These are phyloP conservation scores for Serranus cabrilla DNA, from an alignment of 2,797 vertebrate species.

Conservation along the genomic window DNA sequence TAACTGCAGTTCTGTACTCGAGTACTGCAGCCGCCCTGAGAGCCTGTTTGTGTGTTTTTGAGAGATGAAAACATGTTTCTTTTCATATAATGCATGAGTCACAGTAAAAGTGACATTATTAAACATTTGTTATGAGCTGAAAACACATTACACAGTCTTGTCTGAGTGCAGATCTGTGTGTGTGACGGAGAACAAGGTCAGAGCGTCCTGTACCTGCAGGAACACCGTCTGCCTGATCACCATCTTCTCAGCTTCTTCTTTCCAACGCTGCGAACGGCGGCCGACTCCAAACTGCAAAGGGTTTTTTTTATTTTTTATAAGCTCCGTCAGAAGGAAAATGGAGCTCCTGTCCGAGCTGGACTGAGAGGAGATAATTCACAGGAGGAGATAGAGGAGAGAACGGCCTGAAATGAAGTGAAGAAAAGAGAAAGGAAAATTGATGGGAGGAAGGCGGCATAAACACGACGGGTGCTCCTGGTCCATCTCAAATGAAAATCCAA, in stretches of 20 bases:
- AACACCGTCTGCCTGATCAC: conserved; percentile 27
- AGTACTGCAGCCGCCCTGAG: no score
- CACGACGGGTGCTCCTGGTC: conserved; percentile 67
- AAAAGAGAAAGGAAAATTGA: conserved; percentile 69
- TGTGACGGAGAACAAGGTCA: conserved; percentile 13
- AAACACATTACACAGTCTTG: no score
- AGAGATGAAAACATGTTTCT: no score
- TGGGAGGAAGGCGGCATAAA: conserved; percentile 74
- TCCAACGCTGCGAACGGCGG: not conserved
- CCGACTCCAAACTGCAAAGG: conserved; percentile 31
- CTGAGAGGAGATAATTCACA: conserved; percentile 73
- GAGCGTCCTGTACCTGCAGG: conserved; percentile 32
- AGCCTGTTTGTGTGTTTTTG: no score
- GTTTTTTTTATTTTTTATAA: conserved; percentile 2
- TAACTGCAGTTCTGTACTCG: no score
- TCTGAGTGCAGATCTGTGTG: not conserved
- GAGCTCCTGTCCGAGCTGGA: conserved; percentile 66
- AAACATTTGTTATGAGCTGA: not conserved
- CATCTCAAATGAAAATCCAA: conserved; percentile 85
- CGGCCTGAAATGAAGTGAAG: conserved; percentile 53
- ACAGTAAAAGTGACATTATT: not conserved
- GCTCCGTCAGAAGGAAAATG: conserved; percentile 68
- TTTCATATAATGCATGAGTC: no score
- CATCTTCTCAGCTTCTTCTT: conserved; percentile 51
- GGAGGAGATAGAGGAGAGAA: conserved; percentile 66